phyloP scores from a whole-genome alignment of 2,113 vertebrate species.

The Phalacrocorax aristotelis region DNA sequence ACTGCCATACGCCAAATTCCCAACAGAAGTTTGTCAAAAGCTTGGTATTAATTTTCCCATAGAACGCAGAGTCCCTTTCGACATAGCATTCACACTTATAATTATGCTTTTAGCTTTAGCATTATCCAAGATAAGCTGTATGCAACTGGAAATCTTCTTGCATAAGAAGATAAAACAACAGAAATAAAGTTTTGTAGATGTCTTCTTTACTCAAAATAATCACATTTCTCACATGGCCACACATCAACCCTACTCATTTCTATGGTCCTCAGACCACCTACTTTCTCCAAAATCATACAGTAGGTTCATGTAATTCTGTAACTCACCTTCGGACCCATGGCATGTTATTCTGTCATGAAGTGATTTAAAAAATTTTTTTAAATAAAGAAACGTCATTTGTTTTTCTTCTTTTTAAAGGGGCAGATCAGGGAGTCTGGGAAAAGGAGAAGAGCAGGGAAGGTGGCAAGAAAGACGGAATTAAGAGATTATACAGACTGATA shows the following conservation, averaged over 20 bases:
- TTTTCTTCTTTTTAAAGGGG: neutral
- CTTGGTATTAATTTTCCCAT: neutral
- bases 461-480: neutral
- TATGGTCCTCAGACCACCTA: neutral
- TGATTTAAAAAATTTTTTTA: neutral
- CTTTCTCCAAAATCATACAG: slow-evolving; percentile 29
- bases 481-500: slow-evolving; percentile 90
- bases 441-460: neutral
- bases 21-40: neutral
- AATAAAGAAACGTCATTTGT: neutral
- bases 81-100: neutral
- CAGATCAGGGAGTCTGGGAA: neutral
- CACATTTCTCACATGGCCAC: neutral
- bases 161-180: neutral
- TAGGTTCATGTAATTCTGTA: neutral
- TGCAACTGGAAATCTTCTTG: neutral
- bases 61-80: neutral
- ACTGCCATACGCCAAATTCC: neutral
- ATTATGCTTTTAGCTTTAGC: neutral
- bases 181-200: neutral
- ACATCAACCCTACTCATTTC: neutral
- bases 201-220: neutral
- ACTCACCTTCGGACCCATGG: neutral
- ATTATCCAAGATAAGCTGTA: neutral
- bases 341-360: neutral